Evolutionary conservation across 2,113 vertebrate species (phyloP).

Genomic region (Cisticola juncidis): DNA sequence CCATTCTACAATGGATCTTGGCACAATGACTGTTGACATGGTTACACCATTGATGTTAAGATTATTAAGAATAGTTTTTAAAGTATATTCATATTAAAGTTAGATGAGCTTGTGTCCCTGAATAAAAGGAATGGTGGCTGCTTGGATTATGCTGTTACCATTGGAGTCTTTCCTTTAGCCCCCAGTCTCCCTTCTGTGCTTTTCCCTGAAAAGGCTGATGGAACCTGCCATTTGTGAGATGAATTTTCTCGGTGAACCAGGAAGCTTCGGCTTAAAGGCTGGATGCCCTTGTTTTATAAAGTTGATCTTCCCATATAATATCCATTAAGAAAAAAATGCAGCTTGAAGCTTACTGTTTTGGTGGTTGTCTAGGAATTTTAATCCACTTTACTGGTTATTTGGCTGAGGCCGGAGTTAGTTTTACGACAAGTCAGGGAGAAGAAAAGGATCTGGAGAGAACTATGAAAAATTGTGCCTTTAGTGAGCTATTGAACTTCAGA

Average conservation of each 20-base stretch:
- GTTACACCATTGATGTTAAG: not conserved
- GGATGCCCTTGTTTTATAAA: not conserved
- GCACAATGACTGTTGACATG: not conserved
- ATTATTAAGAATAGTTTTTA: not conserved
- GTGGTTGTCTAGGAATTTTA: slow-evolving; percentile 22
- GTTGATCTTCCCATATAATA: not conserved
- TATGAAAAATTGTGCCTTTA: not conserved
- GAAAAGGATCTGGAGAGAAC: not conserved
- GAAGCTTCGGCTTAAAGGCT: not conserved
- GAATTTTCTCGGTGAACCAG: not conserved
- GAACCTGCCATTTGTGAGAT: not conserved
- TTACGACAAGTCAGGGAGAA: not conserved
- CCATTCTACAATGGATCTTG: not conserved
- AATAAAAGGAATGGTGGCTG: not conserved
- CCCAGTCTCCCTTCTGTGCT: not conserved
- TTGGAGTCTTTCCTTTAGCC: not conserved
- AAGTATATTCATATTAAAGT: not conserved
- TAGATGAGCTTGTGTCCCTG: not conserved
- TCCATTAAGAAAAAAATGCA: not conserved
- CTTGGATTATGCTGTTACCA: not conserved
- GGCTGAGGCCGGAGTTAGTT: not conserved
- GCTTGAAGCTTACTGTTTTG: not conserved
- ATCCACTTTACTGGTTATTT: not conserved
- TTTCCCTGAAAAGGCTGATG: not conserved
- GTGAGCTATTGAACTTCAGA: not conserved